These are phyloP conservation scores for Crotalus viridis DNA, from an alignment of 2,113 vertebrate genomes.

Conservation along the genomic window DNA sequence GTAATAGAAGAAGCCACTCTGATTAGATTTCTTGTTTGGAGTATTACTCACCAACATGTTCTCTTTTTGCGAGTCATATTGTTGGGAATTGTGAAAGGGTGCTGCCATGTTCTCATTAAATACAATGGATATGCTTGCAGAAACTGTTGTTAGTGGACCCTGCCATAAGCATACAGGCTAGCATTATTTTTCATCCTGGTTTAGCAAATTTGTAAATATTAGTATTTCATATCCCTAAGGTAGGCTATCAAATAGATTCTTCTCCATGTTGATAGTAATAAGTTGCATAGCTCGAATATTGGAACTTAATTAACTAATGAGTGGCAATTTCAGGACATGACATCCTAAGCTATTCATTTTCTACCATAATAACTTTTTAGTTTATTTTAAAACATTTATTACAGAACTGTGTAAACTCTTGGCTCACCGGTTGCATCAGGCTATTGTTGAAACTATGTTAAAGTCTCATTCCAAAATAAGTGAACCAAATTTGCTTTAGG, in stretches of 20 bases:
- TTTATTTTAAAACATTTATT: slow-evolving; percentile 10
- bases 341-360: slow-evolving; percentile 20
- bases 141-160: not conserved
- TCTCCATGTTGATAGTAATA: slow-evolving; percentile 28
- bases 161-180: not conserved
- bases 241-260: slow-evolving; percentile 6
- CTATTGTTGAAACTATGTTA: not conserved
- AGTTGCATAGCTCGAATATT: not conserved
- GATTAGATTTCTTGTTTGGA: not conserved
- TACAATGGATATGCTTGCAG: not conserved
- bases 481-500: not conserved
- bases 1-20: not conserved
- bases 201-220: slow-evolving; percentile 21
- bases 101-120: not conserved
- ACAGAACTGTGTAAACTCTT: not conserved
- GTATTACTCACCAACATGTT: not conserved
- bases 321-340: slow-evolving; percentile 15
- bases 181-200: not conserved
- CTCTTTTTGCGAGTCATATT: not conserved
- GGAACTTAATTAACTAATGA: slow-evolving; percentile 16
- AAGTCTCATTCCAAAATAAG: not conserved
- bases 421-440: not conserved
- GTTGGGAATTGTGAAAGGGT: not conserved
- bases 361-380: not conserved
- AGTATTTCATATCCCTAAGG: not conserved